phyloP scores from a whole-genome alignment of 2,888 invertebrate genomes.

The Cecidostiba fungosa region DNA sequence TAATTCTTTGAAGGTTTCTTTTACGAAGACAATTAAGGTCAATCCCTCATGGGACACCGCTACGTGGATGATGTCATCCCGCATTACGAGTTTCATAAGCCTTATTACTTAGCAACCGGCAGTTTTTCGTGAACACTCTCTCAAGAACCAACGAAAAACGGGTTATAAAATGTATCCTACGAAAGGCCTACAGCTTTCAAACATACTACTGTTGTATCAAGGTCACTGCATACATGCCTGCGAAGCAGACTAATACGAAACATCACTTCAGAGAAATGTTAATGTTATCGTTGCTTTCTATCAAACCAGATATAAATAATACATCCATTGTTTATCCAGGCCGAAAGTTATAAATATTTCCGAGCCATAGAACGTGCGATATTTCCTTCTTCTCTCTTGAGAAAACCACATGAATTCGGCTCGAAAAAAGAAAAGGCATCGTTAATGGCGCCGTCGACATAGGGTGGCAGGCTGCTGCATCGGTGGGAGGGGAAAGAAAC shows the following conservation, averaged over 20 bases:
- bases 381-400: background rate
- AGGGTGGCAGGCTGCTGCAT: background rate
- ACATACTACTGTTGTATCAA: background rate
- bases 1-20: background rate
- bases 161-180: background rate
- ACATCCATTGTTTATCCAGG: background rate
- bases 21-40: conserved; percentile 4
- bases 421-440: conserved; percentile 27
- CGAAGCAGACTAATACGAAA: no score
- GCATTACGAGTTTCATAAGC: background rate
- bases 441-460: conserved; percentile 44
- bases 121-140: no score
- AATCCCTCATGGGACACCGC: background rate
- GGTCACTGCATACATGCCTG: conserved; percentile 41
- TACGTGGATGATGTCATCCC: background rate
- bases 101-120: background rate
- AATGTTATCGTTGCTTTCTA: background rate
- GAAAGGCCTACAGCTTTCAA: background rate
- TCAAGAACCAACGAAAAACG: background rate
- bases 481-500: conserved; percentile 3
- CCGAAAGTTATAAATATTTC: background rate
- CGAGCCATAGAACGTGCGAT: background rate
- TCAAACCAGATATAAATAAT: background rate
- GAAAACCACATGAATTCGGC: conserved; percentile 44
- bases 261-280: no score